Evolutionary conservation across 2,797 vertebrate genomes (phyloP), one percentile per base, ranked within the genome.

Genomic region (Bovichtus diacanthus): DNA sequence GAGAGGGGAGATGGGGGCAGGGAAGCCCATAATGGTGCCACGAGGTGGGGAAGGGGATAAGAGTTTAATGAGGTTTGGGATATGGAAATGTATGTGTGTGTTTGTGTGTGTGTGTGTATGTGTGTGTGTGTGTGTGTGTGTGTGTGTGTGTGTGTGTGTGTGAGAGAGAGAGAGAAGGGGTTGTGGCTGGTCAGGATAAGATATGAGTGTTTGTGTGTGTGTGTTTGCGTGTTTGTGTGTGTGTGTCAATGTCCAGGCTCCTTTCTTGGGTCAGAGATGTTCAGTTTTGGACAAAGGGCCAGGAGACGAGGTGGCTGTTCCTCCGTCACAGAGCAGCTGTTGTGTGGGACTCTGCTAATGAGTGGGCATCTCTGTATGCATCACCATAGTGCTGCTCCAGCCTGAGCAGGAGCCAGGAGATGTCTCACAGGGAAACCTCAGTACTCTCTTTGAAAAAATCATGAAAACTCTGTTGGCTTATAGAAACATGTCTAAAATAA

Each of bases 321-420:
- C 86, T 83, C 73, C 78, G 84, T 92, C 88, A 93, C 82, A 82
- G 82, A 88, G 93, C 94, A 95, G 93, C 92, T 95, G 94, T 65
- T 93, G 91, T 93, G 92, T 93, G 92, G 90, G 93, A 90, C 91
- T 83, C 76, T 89, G 90, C 92, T 93, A 93, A 92, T 94, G 93
- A 92, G 83, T 91, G 92, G 93, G 92, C 91, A 87, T 88, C 82
- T 88, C 82, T 88, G 91, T 78, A 69, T 84, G 87, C 82, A 85
- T 93, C 88, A 88, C 84, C 81, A 82, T 80, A 85, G 89, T 85
- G 75, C 87, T 81, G 81, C 82, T 89, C 81, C 87, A 86, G 56
- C 36, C 82, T 72, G 81, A 88, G 69, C 81, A 60, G 59, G 54
- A 81, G 81, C 70, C 88, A 76, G 82, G 64, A 87, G 64, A 83